A percentile compares a stretch with the other conserved stretches of the same genome.
phyloP scores from a whole-genome alignment of 2,113 vertebrate genomes.

The Epinephelus moara region DNA sequence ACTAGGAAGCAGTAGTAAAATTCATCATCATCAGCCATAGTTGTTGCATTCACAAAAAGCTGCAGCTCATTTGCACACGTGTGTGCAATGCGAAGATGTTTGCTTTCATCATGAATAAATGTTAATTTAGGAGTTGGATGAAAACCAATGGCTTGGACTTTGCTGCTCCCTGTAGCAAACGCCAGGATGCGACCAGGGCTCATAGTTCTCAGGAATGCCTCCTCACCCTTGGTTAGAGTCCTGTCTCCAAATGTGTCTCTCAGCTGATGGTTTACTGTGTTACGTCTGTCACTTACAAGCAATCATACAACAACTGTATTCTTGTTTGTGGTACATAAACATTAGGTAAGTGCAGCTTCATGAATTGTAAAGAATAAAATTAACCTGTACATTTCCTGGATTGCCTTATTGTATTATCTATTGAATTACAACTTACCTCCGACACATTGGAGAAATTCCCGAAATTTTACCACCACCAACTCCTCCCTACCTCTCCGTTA shows the following conservation, averaged over 20 bases:
- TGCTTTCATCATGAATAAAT: not conserved
- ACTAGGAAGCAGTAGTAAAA: not conserved
- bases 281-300: too few relatives aligned
- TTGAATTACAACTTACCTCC: not conserved
- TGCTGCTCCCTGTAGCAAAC: conserved; percentile 19
- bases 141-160: conserved; percentile 5
- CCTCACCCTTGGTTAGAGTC: not conserved
- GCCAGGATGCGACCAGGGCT: not conserved
- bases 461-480: not conserved
- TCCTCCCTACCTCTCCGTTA: not conserved
- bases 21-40: not conserved
- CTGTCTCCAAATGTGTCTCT: not conserved
- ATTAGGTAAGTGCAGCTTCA: too few relatives aligned
- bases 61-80: not conserved
- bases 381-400: not conserved
- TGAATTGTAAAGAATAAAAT: not conserved
- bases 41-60: not conserved
- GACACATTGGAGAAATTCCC: not conserved
- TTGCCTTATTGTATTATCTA: not conserved
- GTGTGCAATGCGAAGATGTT: not conserved
- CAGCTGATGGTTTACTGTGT: too few relatives aligned
- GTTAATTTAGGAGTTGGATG: conserved; percentile 8
- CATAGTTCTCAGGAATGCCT: conserved; percentile 11
- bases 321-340: too few relatives aligned
- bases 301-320: too few relatives aligned